Evolutionary conservation across 2,888 invertebrate genomes (phyloP).

Genomic region (Thymelicus sylvestris): DNA sequence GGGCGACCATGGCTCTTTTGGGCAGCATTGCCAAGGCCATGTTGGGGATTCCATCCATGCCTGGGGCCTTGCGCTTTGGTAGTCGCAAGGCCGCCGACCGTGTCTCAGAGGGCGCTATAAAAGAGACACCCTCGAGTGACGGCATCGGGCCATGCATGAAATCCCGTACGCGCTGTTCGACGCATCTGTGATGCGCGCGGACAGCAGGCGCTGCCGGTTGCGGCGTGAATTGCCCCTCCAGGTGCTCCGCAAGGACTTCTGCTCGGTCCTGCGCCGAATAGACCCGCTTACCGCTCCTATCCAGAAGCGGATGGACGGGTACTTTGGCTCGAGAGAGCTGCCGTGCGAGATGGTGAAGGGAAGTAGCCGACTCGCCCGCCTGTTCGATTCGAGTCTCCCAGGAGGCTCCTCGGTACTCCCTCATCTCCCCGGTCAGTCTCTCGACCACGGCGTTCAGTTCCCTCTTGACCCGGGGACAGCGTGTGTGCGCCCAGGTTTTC

Average conservation of each 20-base stretch:
- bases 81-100: neutral
- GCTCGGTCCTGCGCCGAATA: too few species aligned
- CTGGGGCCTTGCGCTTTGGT: neutral
- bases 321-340: neutral
- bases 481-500: too few species aligned
- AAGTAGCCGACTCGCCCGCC: neutral
- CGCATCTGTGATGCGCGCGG: neutral
- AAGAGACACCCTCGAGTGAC: neutral
- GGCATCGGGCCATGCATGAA: conserved; percentile 6
- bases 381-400: neutral
- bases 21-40: too few species aligned
- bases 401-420: neutral
- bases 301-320: neutral
- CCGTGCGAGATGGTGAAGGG: neutral
- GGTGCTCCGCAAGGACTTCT: too few species aligned
- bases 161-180: neutral
- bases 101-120: neutral
- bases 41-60: too few species aligned
- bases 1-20: too few species aligned
- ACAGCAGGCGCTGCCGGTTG: too few species aligned
- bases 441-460: too few species aligned
- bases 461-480: too few species aligned
- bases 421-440: too few species aligned
- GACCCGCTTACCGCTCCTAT: neutral
- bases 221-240: too few species aligned